phyloP scores from a whole-genome alignment of 2,113 vertebrate species.

The Orthonyx spaldingii region DNA sequence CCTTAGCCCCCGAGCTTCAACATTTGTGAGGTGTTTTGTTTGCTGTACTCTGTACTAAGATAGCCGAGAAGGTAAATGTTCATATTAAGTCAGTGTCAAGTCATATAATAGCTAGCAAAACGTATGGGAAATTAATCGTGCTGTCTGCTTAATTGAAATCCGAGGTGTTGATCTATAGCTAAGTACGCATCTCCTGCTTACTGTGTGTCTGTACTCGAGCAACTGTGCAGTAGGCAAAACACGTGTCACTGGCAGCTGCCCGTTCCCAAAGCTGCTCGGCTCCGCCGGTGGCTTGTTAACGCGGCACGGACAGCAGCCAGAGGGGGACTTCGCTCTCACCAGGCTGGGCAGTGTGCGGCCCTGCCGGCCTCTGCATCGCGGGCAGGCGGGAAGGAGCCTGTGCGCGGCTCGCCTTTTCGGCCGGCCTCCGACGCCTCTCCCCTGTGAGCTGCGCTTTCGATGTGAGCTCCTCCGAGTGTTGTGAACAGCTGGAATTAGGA shows the following conservation, averaged over 20 bases:
- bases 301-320: rapidly evolving
- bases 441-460: background rate
- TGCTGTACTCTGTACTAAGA: constrained; percentile 15
- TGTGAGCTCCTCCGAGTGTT: background rate
- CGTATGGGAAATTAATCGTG: background rate
- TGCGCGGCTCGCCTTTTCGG: background rate
- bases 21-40: constrained; percentile 31
- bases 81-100: constrained; percentile 32
- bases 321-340: rapidly evolving
- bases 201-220: background rate
- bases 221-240: background rate
- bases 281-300: rapidly evolving
- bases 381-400: background rate
- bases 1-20: constrained; percentile 5
- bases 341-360: background rate
- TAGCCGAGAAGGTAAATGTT: constrained; percentile 29
- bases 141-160: constrained; percentile 31
- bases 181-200: background rate
- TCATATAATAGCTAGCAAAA: constrained; percentile 39
- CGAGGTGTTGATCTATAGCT: background rate
- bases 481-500: background rate
- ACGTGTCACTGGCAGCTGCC: rapidly evolving
- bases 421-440: background rate
- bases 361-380: rapidly evolving
- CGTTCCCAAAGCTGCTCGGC: background rate